phyloP scores from a whole-genome alignment of 2,113 vertebrate genomes.

The Thamnophis sirtalis region DNA sequence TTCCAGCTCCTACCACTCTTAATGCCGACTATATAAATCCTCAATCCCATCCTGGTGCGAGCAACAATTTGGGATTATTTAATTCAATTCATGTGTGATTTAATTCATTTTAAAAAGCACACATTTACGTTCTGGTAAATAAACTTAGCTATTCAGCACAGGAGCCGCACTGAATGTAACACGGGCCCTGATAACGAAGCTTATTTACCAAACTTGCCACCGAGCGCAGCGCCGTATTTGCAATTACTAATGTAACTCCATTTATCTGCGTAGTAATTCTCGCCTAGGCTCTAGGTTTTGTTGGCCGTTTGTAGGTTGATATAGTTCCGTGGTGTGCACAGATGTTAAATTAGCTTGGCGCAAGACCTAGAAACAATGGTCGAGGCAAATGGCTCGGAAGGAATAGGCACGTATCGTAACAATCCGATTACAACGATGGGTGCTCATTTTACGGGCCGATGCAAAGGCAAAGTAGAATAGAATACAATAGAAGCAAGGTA shows the following conservation, averaged over 20 bases:
- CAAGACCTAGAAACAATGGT: constrained; percentile 69
- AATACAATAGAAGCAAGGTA: constrained; percentile 58
- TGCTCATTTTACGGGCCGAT: constrained; percentile 47
- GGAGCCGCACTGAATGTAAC: constrained; percentile 47
- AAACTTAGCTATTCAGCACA: constrained; percentile 41
- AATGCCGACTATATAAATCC: constrained; percentile 26
- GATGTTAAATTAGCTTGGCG: constrained; percentile 73
- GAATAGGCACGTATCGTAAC: constrained; percentile 70
- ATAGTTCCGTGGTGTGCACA: constrained; percentile 62
- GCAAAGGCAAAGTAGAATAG: constrained; percentile 51
- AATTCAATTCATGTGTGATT: constrained; percentile 56
- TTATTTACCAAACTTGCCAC: constrained; percentile 58
- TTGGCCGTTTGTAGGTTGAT: constrained; percentile 67
- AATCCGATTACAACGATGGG: constrained; percentile 67
- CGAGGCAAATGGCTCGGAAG: constrained; percentile 71
- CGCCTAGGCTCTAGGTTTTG: constrained; percentile 52
- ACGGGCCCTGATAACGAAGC: constrained; percentile 56
- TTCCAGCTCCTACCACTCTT: constrained; percentile 40
- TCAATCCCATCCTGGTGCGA: constrained; percentile 51
- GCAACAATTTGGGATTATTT: constrained; percentile 51
- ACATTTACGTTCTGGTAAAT: constrained; percentile 45
- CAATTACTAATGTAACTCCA: constrained; percentile 62
- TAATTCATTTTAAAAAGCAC: constrained; percentile 59
- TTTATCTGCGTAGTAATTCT: constrained; percentile 65
- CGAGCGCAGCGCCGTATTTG: constrained; percentile 54